These are phyloP conservation scores for Macaca mulatta DNA, from an alignment of 2,113 vertebrate genomes.

Conservation along the genomic window DNA sequence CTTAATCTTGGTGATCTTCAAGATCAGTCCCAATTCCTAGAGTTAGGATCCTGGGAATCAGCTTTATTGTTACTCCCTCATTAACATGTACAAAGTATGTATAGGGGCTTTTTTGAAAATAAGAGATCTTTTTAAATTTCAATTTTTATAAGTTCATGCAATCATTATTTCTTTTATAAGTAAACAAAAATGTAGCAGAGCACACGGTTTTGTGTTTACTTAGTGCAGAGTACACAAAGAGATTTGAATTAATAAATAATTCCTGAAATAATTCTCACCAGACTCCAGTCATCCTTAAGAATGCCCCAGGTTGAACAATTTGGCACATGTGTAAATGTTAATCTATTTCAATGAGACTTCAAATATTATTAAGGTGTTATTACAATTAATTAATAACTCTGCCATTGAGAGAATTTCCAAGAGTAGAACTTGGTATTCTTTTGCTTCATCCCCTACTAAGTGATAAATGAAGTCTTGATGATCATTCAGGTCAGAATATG, in stretches of 20 bases:
- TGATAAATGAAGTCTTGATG: neutral
- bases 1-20: neutral
- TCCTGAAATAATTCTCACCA: conserved; percentile 58
- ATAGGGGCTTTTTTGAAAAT: neutral
- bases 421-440: neutral
- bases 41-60: neutral
- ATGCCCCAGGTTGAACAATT: conserved; percentile 12
- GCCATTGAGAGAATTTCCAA: conserved; percentile 37
- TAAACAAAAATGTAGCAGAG: conserved; percentile 15
- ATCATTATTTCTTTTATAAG: conserved; percentile 39
- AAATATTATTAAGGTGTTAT: conserved; percentile 21
- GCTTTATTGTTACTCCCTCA: neutral
- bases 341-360: conserved; percentile 35
- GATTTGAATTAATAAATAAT: conserved; percentile 62
- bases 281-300: conserved; percentile 49
- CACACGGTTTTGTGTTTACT: conserved; percentile 4
- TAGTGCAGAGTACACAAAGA: conserved; percentile 43
- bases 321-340: neutral
- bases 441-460: neutral
- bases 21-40: neutral
- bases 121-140: neutral
- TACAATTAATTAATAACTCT: conserved; percentile 46
- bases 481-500: neutral
- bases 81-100: neutral
- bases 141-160: conserved; percentile 39